phyloP scores from a whole-genome alignment of 2,888 invertebrate species.

The Diploptera punctata region DNA sequence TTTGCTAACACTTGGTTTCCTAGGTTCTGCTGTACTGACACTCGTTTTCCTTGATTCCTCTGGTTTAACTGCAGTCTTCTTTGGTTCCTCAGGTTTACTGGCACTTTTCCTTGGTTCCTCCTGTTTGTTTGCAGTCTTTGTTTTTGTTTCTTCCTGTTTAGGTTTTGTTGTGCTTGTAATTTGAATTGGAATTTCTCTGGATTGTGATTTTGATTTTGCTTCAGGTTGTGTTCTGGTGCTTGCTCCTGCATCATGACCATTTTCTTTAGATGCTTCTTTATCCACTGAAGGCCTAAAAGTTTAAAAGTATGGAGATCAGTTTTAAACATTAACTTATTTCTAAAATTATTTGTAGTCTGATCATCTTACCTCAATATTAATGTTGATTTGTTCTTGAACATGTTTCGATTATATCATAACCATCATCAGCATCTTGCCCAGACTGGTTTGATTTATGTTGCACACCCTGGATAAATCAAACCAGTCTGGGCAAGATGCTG shows the following conservation, averaged over 20 bases:
- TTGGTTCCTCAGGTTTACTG: slow-evolving; percentile 42
- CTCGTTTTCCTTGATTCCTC: slow-evolving; percentile 43
- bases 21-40: not conserved
- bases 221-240: slow-evolving; percentile 45
- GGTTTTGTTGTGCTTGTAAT: slow-evolving; percentile 46
- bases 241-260: slow-evolving; percentile 44
- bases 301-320: too few species aligned
- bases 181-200: slow-evolving; percentile 45
- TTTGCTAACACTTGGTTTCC: slow-evolving; percentile 41
- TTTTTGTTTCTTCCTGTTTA: slow-evolving; percentile 9
- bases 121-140: slow-evolving; percentile 40
- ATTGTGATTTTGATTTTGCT: not conserved
- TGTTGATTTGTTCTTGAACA: too few species aligned
- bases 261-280: slow-evolving; percentile 44
- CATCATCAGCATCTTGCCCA: too few species aligned
- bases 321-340: not conserved
- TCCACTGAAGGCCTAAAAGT: slow-evolving; percentile 7
- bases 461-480: too few species aligned
- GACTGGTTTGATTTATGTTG: too few species aligned
- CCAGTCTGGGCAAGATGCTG: too few species aligned
- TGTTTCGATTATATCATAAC: too few species aligned
- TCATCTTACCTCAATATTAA: too few species aligned
- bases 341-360: not conserved
- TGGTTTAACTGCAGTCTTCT: too few species aligned
- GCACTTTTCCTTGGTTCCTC: not conserved